Conservation (phyloP, 2,113 vertebrate genomes). For the Anas platyrhynchos region DNA sequence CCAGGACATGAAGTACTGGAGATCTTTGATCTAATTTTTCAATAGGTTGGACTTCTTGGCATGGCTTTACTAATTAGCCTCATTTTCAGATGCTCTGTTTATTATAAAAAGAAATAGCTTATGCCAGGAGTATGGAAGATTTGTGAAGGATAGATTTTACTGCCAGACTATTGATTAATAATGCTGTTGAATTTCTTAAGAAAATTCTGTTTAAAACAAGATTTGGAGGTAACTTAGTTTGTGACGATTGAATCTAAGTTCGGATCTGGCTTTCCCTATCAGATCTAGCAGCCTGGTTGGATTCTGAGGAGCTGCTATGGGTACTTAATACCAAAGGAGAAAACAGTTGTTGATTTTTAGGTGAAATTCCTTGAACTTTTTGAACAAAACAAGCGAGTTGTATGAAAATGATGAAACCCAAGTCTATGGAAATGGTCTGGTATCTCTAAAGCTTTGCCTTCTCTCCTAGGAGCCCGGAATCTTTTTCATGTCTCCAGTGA, state of each 20-base stretch:
- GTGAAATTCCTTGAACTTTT: background rate
- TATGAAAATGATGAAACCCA: background rate
- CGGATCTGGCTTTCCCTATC: background rate
- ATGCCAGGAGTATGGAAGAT: background rate
- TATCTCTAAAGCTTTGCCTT: background rate
- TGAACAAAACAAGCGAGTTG: background rate
- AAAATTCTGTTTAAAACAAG: background rate
- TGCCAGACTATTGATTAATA: background rate
- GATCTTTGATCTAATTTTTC: constrained; percentile 29
- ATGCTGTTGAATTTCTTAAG: background rate
- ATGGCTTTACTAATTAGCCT: background rate
- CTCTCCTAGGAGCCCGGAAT: background rate
- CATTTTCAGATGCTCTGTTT: background rate
- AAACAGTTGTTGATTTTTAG: background rate
- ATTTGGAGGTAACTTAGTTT: background rate
- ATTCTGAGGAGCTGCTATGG: background rate
- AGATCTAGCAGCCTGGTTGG: rapidly evolving
- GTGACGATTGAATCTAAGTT: background rate
- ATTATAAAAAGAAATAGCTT: background rate
- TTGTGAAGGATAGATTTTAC: background rate
- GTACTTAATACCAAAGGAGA: background rate
- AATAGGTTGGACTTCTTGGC: background rate
- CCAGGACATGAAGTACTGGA: background rate
- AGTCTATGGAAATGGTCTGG: background rate
- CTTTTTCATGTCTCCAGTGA: background rate